These are phyloP conservation scores for Lithobius niger DNA, from an alignment of 1,140 invertebrate genomes.

Conservation along the genomic window DNA sequence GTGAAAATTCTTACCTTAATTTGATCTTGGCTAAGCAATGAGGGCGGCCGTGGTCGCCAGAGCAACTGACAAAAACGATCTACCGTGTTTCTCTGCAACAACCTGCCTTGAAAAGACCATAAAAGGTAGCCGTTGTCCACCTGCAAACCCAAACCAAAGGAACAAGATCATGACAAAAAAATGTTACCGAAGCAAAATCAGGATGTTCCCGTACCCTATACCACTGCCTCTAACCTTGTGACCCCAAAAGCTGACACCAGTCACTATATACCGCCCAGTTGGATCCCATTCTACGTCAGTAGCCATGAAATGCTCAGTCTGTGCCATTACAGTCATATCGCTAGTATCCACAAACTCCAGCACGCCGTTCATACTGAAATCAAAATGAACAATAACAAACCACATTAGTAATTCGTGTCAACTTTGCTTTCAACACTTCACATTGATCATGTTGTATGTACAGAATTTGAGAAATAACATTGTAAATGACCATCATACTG, in stretches of 20 bases:
- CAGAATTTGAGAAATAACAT: no score
- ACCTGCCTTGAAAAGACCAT: slow-evolving; percentile 92
- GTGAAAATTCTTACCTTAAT: slow-evolving; percentile 31
- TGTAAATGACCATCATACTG: no score
- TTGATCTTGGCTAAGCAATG: slow-evolving; percentile 54
- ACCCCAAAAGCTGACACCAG: slow-evolving; percentile 88
- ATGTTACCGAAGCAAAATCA: no score
- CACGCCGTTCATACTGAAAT: slow-evolving; percentile 73
- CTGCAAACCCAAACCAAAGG: slow-evolving; percentile 31
- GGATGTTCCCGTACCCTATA: slow-evolving; percentile 9
- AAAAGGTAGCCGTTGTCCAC: slow-evolving; percentile 92
- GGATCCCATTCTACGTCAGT: slow-evolving; percentile 99
- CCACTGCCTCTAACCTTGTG: slow-evolving; percentile 51
- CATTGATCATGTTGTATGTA: no score
- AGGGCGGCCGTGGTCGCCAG: slow-evolving; percentile 87
- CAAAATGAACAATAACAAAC: no score
- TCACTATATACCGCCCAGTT: slow-evolving; percentile 92
- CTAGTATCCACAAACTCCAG: slow-evolving; percentile 89
- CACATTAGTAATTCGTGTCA: no score
- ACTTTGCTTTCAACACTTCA: no score
- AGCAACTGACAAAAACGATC: slow-evolving; percentile 88
- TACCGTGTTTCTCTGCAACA: slow-evolving; percentile 63
- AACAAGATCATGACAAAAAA: no score
- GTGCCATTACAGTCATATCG: slow-evolving; percentile 87
- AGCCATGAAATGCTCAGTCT: slow-evolving; percentile 82